Conservation (phyloP, 2,888 invertebrate species). For the Xylota sylvarum region DNA sequence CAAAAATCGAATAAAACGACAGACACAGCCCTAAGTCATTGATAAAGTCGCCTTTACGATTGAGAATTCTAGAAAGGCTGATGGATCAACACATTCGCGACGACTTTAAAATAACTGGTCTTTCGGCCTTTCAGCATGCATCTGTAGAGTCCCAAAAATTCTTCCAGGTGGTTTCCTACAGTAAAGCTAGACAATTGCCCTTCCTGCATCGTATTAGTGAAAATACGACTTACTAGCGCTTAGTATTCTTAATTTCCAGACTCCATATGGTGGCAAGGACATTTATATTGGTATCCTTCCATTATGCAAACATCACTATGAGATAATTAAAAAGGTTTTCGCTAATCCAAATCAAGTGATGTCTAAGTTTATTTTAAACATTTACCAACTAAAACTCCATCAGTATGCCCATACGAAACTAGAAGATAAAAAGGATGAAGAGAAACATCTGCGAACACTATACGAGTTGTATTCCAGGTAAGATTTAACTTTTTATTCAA, state of each 20-base stretch:
- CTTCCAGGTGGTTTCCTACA: no score
- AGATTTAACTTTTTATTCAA: neutral
- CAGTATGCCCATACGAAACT: conserved; percentile 94
- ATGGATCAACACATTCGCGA: no score
- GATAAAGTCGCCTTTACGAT: no score
- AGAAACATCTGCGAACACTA: conserved; percentile 94
- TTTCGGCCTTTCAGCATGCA: no score
- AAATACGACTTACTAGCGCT: no score
- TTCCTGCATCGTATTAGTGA: no score
- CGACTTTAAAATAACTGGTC: no score
- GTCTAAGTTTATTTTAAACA: conserved; percentile 98
- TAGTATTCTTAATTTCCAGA: conserved; percentile 85
- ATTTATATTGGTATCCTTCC: conserved; percentile 96
- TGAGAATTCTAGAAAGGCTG: no score
- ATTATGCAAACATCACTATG: conserved; percentile 94
- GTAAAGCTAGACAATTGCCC: no score
- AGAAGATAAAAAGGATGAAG: conserved; percentile 93
- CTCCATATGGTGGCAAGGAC: conserved; percentile 93
- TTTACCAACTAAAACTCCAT: conserved; percentile 95
- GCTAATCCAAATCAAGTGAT: conserved; percentile 98
- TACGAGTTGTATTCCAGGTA: conserved; percentile 96
- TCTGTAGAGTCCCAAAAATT: no score
- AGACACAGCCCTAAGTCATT: no score
- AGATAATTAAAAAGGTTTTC: conserved; percentile 95
- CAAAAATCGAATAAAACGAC: no score